These are phyloP conservation scores for Aleiodes testaceus DNA, from an alignment of 2,888 invertebrate species.

Conservation along the genomic window DNA sequence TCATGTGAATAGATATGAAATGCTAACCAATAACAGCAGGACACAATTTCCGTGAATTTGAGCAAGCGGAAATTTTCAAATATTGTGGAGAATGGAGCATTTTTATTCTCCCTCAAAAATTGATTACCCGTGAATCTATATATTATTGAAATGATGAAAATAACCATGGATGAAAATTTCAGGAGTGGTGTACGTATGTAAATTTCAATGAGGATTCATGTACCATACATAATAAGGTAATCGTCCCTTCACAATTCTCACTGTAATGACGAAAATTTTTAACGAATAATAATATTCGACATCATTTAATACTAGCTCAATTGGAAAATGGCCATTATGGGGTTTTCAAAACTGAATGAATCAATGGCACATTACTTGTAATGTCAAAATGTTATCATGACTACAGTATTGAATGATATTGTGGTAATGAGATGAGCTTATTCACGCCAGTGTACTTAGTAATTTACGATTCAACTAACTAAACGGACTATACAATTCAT, in stretches of 20 bases:
- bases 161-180: neutral
- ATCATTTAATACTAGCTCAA: constrained; percentile 14
- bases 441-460: neutral
- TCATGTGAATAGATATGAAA: too few species aligned
- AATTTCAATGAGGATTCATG: constrained; percentile 7
- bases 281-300: neutral
- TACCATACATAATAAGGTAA: constrained; percentile 21
- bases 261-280: constrained; percentile 7
- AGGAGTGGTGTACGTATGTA: constrained; percentile 1
- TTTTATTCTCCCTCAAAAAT: neutral
- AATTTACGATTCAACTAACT: neutral
- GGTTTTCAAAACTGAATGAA: neutral
- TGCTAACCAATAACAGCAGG: too few species aligned
- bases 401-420: neutral
- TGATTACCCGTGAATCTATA: neutral
- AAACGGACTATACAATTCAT: too few species aligned
- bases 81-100: neutral
- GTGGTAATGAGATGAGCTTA: constrained; percentile 10
- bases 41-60: neutral
- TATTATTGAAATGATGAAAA: constrained; percentile 12
- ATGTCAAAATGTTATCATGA: constrained; percentile 13
- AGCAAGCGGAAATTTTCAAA: constrained; percentile 3
- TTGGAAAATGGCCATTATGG: constrained; percentile 21
- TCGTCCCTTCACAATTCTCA: constrained; percentile 8
- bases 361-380: neutral